Conservation (phyloP, 2,888 invertebrate genomes). For the Archips crataeganus region DNA sequence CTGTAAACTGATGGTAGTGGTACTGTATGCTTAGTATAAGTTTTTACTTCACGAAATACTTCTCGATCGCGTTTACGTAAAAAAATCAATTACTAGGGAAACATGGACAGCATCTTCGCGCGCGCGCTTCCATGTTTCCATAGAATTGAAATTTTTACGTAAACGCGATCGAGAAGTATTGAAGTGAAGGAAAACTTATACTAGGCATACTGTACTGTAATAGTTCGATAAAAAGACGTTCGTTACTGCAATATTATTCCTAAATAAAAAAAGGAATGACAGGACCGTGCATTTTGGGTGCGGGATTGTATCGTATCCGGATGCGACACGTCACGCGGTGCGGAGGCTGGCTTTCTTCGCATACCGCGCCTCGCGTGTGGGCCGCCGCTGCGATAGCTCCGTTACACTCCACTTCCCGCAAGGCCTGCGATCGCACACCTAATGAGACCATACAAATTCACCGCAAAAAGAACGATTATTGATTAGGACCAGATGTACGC, state of each 20-base stretch:
- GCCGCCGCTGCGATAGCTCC: conserved; percentile 53
- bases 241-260: not conserved
- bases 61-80: no score
- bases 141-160: no score
- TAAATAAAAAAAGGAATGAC: not conserved
- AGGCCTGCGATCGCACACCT: conserved; percentile 62
- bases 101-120: no score
- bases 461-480: conserved; percentile 41
- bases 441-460: conserved; percentile 53
- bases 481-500: conserved; percentile 24
- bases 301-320: conserved; percentile 11
- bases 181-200: no score
- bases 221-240: not conserved
- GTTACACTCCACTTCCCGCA: conserved; percentile 78
- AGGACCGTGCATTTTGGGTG: conserved; percentile 4
- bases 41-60: no score
- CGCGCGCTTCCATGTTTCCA: no score
- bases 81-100: no score
- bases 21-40: no score
- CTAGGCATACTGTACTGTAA: not conserved
- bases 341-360: conserved; percentile 71
- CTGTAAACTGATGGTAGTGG: no score
- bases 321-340: conserved; percentile 39
- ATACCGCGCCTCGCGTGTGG: conserved; percentile 53
- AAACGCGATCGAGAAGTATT: no score